phyloP scores from a whole-genome alignment of 1,140 invertebrate species.

The Galleria mellonella region DNA sequence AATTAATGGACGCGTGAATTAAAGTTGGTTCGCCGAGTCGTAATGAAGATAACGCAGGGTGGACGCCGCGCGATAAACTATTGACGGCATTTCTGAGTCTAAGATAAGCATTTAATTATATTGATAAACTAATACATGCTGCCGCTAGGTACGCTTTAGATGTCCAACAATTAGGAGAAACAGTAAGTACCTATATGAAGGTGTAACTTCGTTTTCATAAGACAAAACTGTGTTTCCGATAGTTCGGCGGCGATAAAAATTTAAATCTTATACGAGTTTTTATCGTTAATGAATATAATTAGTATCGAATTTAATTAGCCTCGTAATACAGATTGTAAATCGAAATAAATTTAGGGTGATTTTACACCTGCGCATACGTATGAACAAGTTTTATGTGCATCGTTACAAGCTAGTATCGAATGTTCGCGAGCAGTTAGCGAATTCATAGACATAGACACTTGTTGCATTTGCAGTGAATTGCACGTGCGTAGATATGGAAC shows the following conservation, averaged over 20 bases:
- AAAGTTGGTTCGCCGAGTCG: slow-evolving; percentile 46
- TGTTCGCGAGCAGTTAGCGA: too few relatives aligned
- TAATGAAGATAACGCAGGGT: slow-evolving; percentile 64
- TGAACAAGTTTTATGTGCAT: too few relatives aligned
- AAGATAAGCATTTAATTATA: slow-evolving; percentile 62
- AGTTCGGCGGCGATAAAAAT: neutral
- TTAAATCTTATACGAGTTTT: neutral
- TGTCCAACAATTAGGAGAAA: slow-evolving; percentile 11
- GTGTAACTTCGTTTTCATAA: too few relatives aligned
- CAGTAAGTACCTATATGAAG: neutral
- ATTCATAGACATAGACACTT: too few relatives aligned
- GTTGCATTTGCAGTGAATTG: too few relatives aligned
- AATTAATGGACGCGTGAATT: slow-evolving; percentile 66
- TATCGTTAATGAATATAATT: neutral
- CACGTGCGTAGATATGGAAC: too few relatives aligned
- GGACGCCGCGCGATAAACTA: slow-evolving; percentile 50
- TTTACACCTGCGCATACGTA: too few relatives aligned
- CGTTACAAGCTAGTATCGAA: too few relatives aligned
- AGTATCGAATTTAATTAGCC: too few relatives aligned
- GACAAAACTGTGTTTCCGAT: too few relatives aligned
- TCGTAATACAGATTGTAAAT: too few relatives aligned
- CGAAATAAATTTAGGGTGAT: too few relatives aligned
- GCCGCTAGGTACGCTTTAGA: slow-evolving; percentile 35
- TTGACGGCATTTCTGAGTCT: slow-evolving; percentile 51
- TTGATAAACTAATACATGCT: slow-evolving; percentile 37